Percentiles rank a stretch among this genome's conserved stretches.
phyloP scores from a whole-genome alignment of 35 echinoderm and acorn worm genomes.

The Ptychodera flava region DNA sequence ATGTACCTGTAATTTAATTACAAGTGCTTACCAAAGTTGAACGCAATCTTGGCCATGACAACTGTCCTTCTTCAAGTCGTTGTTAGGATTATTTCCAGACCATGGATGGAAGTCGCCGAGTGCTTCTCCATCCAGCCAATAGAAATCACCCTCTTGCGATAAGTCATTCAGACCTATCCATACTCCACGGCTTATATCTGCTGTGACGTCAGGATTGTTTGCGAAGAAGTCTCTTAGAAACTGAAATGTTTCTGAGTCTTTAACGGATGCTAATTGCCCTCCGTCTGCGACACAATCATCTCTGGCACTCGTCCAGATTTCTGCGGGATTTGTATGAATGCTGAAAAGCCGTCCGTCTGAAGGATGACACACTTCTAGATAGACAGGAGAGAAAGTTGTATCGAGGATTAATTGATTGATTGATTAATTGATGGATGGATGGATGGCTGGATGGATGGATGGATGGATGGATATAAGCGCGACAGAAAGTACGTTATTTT shows the following conservation, averaged over 20 bases:
- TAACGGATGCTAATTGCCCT: background rate
- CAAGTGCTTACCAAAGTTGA: background rate
- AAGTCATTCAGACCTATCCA: background rate
- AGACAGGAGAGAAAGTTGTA: too few species aligned
- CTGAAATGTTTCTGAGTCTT: background rate
- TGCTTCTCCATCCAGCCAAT: background rate
- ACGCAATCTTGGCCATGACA: background rate
- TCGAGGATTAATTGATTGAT: too few species aligned
- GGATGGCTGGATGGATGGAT: too few species aligned
- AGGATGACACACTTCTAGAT: background rate
- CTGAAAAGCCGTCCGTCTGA: background rate
- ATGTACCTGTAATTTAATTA: too few species aligned
- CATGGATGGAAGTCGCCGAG: background rate
- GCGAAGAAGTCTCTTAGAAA: background rate
- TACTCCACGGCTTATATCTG: background rate
- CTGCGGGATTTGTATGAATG: background rate
- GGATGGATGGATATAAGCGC: too few species aligned
- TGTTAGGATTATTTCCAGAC: background rate
- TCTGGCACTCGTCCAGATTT: background rate
- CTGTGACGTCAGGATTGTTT: background rate
- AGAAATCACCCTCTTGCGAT: background rate
- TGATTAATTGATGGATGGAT: too few species aligned
- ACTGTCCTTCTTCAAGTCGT: background rate
- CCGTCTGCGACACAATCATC: background rate
- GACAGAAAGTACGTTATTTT: too few species aligned